These are phyloP conservation scores for Nothoprocta perdicaria DNA, from an alignment of 2,113 vertebrate species.

Conservation along the genomic window DNA sequence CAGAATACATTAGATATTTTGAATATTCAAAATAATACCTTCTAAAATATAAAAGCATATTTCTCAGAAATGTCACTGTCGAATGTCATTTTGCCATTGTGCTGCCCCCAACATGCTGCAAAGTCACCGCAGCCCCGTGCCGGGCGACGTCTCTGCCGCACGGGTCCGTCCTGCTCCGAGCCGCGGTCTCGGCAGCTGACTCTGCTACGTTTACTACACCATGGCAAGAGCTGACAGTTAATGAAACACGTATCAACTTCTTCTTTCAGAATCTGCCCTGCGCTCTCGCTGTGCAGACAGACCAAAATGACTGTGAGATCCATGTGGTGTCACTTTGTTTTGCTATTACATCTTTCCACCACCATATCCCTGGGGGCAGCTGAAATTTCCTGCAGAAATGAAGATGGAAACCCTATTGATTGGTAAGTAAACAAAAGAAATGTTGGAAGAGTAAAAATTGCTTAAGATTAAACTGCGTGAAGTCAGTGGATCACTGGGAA, in stretches of 20 bases:
- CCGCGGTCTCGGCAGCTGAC: background rate
- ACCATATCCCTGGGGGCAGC: conserved; percentile 5
- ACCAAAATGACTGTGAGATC: conserved; percentile 59
- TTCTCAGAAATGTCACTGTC: background rate
- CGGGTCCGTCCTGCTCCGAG: fast-evolving
- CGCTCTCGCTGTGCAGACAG: background rate
- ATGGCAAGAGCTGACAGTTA: background rate
- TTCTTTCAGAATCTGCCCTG: background rate
- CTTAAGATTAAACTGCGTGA: background rate
- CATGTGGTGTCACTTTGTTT: background rate
- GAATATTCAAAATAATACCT: background rate
- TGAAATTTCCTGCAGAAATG: conserved; percentile 87
- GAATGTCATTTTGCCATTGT: background rate
- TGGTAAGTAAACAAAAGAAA: conserved; percentile 83
- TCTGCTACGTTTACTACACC: background rate
- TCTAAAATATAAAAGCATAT: background rate
- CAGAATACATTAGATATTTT: background rate
- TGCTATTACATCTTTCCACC: conserved; percentile 43
- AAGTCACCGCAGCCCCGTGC: background rate
- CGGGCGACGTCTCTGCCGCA: fast-evolving
- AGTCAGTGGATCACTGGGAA: background rate
- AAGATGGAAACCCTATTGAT: conserved; percentile 87
- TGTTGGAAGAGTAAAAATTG: background rate
- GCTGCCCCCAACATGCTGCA: fast-evolving
- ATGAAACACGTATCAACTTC: conserved; percentile 5